phyloP scores from a whole-genome alignment of 30 jellyfish, hydroid and myxozoan species.

The Turritopsis dohrnii region DNA sequence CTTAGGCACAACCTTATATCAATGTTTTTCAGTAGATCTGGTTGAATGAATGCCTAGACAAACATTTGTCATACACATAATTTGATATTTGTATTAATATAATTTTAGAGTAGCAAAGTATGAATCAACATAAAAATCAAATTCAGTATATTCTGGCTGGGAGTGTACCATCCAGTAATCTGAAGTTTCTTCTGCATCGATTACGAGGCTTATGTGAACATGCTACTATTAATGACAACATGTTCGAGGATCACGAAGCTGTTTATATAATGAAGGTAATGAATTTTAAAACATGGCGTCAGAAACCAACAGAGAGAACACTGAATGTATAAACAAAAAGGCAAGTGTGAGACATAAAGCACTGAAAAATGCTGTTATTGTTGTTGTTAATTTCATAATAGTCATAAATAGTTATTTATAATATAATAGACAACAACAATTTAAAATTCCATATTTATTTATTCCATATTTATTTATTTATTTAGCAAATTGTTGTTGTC shows the following conservation, averaged over 20 bases:
- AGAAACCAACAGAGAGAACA: not conserved
- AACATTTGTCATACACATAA: too few species aligned
- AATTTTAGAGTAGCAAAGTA: too few species aligned
- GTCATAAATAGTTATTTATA: too few species aligned
- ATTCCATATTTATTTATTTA: too few species aligned
- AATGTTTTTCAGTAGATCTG: too few species aligned
- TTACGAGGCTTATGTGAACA: slow-evolving; percentile 78
- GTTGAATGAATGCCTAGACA: too few species aligned
- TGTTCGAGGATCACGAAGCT: slow-evolving; percentile 88
- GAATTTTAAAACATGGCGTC: not conserved
- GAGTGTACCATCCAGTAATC: slow-evolving; percentile 58
- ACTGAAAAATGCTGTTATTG: not conserved
- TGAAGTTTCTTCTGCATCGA: slow-evolving; percentile 60
- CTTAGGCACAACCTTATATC: too few species aligned
- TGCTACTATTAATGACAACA: slow-evolving; percentile 52
- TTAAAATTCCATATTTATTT: too few species aligned
- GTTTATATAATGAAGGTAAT: slow-evolving; percentile 47
- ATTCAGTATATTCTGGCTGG: slow-evolving; percentile 86
- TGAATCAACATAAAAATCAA: slow-evolving; percentile 47
- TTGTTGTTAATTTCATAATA: too few species aligned
- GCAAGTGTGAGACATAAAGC: not conserved
- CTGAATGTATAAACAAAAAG: not conserved
- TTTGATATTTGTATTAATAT: too few species aligned
- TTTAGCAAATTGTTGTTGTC: too few species aligned
- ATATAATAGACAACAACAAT: too few species aligned